phyloP scores from a whole-genome alignment of 30 jellyfish, hydroid and myxozoan genomes.

The Aurelia sp. region DNA sequence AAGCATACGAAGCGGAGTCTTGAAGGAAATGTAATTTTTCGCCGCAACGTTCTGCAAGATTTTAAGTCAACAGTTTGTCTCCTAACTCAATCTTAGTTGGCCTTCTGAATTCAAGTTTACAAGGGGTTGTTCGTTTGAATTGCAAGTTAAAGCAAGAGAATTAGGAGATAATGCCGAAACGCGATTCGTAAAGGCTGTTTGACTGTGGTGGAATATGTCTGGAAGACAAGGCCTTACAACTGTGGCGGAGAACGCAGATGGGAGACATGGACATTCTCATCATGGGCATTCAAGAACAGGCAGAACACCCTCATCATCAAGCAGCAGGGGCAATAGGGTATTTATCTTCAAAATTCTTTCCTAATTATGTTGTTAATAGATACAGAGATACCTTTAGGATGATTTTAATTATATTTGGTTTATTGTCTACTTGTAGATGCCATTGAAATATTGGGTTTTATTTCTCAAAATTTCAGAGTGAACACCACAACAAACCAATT shows the following conservation, averaged over 20 bases:
- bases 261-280: conserved; percentile 89
- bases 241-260: conserved; percentile 85
- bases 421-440: neutral
- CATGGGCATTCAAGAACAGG: conserved; percentile 84
- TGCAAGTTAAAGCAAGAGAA: conserved; percentile 1
- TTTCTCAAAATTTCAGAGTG: neutral
- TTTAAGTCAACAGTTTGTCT: too few relatives aligned
- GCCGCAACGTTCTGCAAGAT: too few relatives aligned
- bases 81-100: neutral
- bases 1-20: conserved; percentile 6
- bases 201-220: conserved; percentile 65
- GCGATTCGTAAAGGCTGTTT: conserved; percentile 29
- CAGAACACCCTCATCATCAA: conserved; percentile 64
- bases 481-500: too few relatives aligned
- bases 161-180: conserved; percentile 21
- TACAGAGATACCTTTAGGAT: too few relatives aligned
- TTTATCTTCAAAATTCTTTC: neutral
- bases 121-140: conserved; percentile 25
- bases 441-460: neutral
- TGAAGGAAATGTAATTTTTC: conserved; percentile 60
- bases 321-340: conserved; percentile 80
- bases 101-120: conserved; percentile 10
- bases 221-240: conserved; percentile 76
- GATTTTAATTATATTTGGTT: too few relatives aligned
- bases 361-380: too few relatives aligned